Base-by-base conservation (phyloP, 2,797 vertebrate genomes). In the Cercopithecus petaurista region DNA sequence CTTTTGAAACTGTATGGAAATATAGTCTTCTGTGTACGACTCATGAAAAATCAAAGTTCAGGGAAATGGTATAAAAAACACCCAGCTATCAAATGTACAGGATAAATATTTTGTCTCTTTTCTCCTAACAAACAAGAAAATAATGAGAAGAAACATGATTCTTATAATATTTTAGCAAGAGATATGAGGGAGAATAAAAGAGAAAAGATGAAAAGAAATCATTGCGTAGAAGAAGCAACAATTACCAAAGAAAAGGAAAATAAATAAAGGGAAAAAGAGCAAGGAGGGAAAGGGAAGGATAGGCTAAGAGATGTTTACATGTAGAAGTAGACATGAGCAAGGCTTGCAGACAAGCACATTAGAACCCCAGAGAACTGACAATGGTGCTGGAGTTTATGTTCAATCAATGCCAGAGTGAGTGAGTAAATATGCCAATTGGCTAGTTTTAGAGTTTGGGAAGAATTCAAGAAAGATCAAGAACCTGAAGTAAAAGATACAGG, bases 121-220 rank as follows among this genome's bases (percentile, higher is more conserved):
- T 93, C 48, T 75, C 43, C 33, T 85, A 91, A 55, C 33, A 64
- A 93, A 48, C 39, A 64, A 93, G 36, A 88, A 96, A 88, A 83
- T 8, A 87, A 75, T 72, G 64, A 90, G 48, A 84, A 94, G 9
- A 83, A 95, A 61, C 1, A 30, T 43, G 50, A 90, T 52, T 21
- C n/a, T 48, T 72, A 4, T 88, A 85, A 85, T 81, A 61, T 85
- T 95, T 93, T 70, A 76, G 57, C 91, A 96, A 91, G 14, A 21
- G 41, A 15, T 14, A 64, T 76, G 21, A 67, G 55, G 55, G 57
- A 95, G 22, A 76, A 64, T 28, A n/a, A 80, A 89, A 77, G 3
- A 50, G n/a, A 80, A 95, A 73, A 89, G 39, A 55, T 26, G 19
- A 75, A 80, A 89, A 77, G 12, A 96, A 75, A 84, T 73, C 9